phyloP scores from a whole-genome alignment of 92 coral and sea anemone species.

The Siderastrea siderea region DNA sequence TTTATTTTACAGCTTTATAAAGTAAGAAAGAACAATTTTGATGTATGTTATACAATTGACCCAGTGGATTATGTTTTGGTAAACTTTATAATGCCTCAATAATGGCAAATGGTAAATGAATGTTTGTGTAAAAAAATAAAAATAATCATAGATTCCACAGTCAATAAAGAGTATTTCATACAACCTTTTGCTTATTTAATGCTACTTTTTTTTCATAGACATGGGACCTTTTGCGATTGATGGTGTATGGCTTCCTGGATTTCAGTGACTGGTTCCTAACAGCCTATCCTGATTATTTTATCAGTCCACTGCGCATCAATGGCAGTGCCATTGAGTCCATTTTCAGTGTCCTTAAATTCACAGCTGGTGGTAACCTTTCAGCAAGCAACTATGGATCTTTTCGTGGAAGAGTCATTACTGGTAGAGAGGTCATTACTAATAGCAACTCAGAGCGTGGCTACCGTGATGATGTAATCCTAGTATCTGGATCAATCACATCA shows the following conservation, averaged over 20 bases:
- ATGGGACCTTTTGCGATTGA: constrained; percentile 53
- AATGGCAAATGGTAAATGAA: too few species aligned
- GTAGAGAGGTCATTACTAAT: constrained; percentile 36
- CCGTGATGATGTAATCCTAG: constrained; percentile 30
- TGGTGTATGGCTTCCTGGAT: constrained; percentile 36
- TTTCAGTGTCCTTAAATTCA: constrained; percentile 44
- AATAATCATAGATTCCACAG: not conserved
- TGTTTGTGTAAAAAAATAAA: not conserved
- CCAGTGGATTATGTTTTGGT: not conserved
- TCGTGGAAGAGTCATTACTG: constrained; percentile 25
- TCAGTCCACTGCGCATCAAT: constrained; percentile 46
- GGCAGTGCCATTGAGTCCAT: constrained; percentile 54
- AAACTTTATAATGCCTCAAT: not conserved
- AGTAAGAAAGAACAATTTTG: constrained; percentile 1
- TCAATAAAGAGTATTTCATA: not conserved
- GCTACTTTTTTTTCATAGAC: constrained; percentile 1
- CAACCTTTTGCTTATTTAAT: not conserved
- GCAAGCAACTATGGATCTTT: constrained; percentile 45
- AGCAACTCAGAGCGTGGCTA: constrained; percentile 44
- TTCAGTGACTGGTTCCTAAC: constrained; percentile 22
- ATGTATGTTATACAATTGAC: not conserved
- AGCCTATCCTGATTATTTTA: constrained; percentile 44
- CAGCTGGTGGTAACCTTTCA: constrained; percentile 56
- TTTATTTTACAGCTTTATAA: constrained; percentile 1
- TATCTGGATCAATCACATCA: constrained; percentile 23